Evolutionary conservation across 1,140 invertebrate species (phyloP).

Genomic region (Aphelinus atriplicis): DNA sequence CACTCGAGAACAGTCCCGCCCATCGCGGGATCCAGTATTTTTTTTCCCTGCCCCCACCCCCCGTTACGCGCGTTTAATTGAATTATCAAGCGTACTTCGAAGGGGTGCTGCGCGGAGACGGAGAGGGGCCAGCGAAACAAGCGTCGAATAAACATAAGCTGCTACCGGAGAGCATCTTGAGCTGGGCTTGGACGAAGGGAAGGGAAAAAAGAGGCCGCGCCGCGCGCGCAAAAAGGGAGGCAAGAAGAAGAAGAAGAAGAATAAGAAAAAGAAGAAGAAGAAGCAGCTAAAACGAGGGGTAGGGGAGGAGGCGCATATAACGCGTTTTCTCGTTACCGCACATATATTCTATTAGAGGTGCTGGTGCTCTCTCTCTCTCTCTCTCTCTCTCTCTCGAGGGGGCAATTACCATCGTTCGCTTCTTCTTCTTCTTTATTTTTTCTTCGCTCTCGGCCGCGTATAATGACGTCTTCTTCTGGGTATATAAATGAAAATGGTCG

Average conservation of each 20-base stretch:
- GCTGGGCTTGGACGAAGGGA: background rate
- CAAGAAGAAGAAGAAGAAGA: background rate
- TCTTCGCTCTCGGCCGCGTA: constrained; percentile 8
- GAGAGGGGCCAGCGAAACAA: background rate
- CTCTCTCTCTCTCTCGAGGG: constrained; percentile 29
- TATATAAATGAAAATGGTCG: constrained; percentile 36
- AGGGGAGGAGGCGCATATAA: constrained; percentile 9
- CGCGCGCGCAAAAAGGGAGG: background rate
- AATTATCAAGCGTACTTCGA: constrained; percentile 4
- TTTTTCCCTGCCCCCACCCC: background rate
- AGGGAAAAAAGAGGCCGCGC: background rate
- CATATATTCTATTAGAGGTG: constrained; percentile 10
- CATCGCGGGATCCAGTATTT: background rate
- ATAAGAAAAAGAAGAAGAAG: constrained; percentile 12
- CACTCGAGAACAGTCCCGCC: background rate
- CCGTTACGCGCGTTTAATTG: background rate
- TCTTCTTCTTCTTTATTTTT: background rate
- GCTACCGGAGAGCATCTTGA: constrained; percentile 4
- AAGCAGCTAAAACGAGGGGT: constrained; percentile 4
- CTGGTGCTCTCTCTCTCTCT: background rate
- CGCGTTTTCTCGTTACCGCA: constrained; percentile 32
- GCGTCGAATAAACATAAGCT: constrained; percentile 8
- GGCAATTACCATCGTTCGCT: constrained; percentile 37
- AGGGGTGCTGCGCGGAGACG: background rate
- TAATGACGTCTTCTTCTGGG: constrained; percentile 41